A percentile compares a stretch with the other conserved stretches of the same genome.
Evolutionary conservation across 2,888 invertebrate genomes (phyloP).

Genomic region (Nephrotoma guestfalica): DNA sequence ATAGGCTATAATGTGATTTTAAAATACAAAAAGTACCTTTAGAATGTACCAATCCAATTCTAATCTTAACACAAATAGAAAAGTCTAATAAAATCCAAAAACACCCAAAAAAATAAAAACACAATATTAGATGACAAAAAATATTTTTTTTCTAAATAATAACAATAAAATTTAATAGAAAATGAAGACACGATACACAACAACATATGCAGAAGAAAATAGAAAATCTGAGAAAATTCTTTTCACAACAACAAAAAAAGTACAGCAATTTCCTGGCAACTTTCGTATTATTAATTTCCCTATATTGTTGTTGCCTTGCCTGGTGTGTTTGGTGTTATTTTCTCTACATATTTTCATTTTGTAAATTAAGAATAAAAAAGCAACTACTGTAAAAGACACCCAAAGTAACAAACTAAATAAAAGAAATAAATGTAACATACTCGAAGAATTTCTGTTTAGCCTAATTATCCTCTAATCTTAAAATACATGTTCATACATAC

Average conservation of each 20-base stretch:
- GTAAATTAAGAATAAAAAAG: background rate
- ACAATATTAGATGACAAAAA: background rate
- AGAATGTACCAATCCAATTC: background rate
- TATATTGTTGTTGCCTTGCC: background rate
- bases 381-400: background rate
- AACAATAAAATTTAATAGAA: conserved; percentile 3
- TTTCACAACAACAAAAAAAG: background rate
- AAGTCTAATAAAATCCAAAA: background rate
- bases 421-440: conserved; percentile 1
- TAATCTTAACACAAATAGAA: background rate
- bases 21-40: background rate
- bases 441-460: conserved; percentile 1
- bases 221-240: background rate
- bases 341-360: conserved; percentile 1
- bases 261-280: conserved; percentile 2
- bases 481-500: background rate
- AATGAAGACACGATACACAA: background rate
- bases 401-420: background rate
- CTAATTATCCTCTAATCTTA: conserved; percentile 2
- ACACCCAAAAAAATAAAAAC: background rate
- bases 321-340: background rate
- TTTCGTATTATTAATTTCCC: background rate
- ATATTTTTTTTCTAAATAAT: background rate
- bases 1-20: background rate
- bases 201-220: background rate